phyloP scores from a whole-genome alignment of 1,140 invertebrate genomes.

The Oryzaephilus surinamensis region DNA sequence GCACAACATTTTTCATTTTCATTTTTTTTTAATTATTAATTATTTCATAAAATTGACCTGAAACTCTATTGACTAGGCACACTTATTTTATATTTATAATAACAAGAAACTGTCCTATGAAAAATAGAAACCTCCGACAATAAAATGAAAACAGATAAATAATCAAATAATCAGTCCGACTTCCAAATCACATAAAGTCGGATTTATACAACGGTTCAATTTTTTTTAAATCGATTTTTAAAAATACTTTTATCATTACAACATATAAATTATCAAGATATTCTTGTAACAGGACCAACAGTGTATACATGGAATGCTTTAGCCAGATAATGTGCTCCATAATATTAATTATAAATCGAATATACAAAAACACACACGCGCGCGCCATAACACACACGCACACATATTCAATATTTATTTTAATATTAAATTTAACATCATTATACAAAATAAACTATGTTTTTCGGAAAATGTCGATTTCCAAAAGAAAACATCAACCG shows the following conservation, averaged over 20 bases:
- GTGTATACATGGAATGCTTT: conserved; percentile 38
- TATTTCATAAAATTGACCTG: conserved; percentile 37
- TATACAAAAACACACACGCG: no score
- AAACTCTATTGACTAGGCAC: conserved; percentile 39
- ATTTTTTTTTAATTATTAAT: conserved; percentile 25
- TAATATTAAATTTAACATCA: conserved; percentile 24
- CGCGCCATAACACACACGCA: no score
- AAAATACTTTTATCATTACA: conserved; percentile 35
- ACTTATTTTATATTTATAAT: conserved; percentile 35
- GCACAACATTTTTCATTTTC: conserved; percentile 23
- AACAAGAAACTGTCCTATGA: conserved; percentile 39
- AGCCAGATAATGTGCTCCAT: conserved; percentile 38
- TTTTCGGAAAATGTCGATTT: conserved; percentile 19
- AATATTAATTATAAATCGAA: conserved; percentile 32
- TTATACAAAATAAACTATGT: conserved; percentile 36
- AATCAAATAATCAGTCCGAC: conserved; percentile 25
- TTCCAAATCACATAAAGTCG: conserved; percentile 6
- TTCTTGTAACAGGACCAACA: conserved; percentile 39
- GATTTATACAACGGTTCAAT: conserved; percentile 28
- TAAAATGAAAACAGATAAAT: conserved; percentile 33
- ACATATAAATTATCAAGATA: conserved; percentile 37
- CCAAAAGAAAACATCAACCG: conserved; percentile 20
- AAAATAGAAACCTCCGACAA: conserved; percentile 39
- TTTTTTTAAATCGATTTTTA: conserved; percentile 33
- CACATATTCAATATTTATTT: conserved; percentile 17